Base-by-base conservation (phyloP, 2,888 invertebrate species). In the Eustalomyia histrio region DNA sequence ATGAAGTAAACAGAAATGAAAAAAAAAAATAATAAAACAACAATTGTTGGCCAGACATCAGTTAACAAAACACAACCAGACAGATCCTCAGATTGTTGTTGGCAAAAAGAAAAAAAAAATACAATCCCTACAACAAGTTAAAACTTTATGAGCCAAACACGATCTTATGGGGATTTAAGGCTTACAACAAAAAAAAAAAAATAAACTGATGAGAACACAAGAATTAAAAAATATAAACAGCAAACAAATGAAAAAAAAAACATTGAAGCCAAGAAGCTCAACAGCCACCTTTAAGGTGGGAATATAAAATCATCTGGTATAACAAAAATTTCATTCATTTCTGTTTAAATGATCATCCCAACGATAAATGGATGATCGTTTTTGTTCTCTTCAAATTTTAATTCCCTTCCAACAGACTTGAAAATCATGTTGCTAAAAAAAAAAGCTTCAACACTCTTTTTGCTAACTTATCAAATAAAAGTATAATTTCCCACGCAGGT, bases 111-210 rank as follows among this genome's bases (percentile, higher is more conserved):
- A 16, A 47, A 21, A 33, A n/a, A 52, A 55, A 33, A 12, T 43
- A 21, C 55, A 43, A 64, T n/a, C 47, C 10, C 33, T 24, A 64
- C 60, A 39, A 72, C 69, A 79, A 82, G 73, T 76, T 69, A 39
- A 60, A 78, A 79, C 29, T 6, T 83, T 74, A 74, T 73, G 78
- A 83, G 83, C 76, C 67, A 63, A 67, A 81, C 83, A 84, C 83
- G 83, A 84, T 82, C 64, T 63, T 64, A 12, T 29, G 50, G n/a
- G 69, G 57, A 69, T 71, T 65, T 67, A 61, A 67, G 29, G 47
- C 69, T 29, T 6, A 29, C 29, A 29, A 29, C 7, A 29, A 58
- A 53, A 61, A 35, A 16, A 64, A 29, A 58, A 53, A 61, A 35
- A 16, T 60, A 79, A 64, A 53, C 69, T 69, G 67, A 65, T 73